Evolutionary conservation across 2,113 vertebrate species (phyloP), one percentile per base, ranked within the genome.

Genomic region (Scalopus aquaticus): DNA sequence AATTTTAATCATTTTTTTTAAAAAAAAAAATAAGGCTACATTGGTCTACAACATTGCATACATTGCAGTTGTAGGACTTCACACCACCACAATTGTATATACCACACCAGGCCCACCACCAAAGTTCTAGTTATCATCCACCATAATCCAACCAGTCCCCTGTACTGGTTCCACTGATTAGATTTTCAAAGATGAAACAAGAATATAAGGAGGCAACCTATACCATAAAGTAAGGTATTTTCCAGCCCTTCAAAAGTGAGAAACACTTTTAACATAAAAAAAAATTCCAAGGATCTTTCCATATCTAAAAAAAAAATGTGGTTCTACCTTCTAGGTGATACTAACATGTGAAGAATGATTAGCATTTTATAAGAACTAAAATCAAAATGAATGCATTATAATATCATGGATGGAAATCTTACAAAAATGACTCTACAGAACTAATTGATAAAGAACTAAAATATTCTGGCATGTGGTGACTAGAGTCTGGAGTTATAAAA

Each of bases 401-500:
- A 60, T 87, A 76, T 54, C 28, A 39, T 2, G 1, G 65, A 80
- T 51, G n/a, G 3, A 67, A 95, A 49, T 46, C 67, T 73, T 83
- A 39, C 32, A 42, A 42, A 88, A 49, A 60, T 19, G 24, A 24
- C 32, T 92, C 83, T 62, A 64, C 9, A n/a, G 42, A 76, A n/a
- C n/a, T 85, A 92, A 42, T 22, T 46, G 28, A 84, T 72, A 88
- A 93, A 73, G 39, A 92, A 81, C 26, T 19, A 54, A 20, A 67
- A 42, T 49, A 60, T 64, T 95, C 60, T 83, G 17, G 9, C 32
- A 28, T 88, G 32, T 94, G 56, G 54, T 30, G 88, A 93, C 12
- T 39, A 72, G 73, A 51, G 44, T 77, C 64, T 88, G 37, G n/a
- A 95, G 78, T 84, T 51, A 58, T 4, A 69, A 80, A 85, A 93